Base-by-base conservation (phyloP, 2,888 invertebrate species). In the Allolobophora icterica region DNA sequence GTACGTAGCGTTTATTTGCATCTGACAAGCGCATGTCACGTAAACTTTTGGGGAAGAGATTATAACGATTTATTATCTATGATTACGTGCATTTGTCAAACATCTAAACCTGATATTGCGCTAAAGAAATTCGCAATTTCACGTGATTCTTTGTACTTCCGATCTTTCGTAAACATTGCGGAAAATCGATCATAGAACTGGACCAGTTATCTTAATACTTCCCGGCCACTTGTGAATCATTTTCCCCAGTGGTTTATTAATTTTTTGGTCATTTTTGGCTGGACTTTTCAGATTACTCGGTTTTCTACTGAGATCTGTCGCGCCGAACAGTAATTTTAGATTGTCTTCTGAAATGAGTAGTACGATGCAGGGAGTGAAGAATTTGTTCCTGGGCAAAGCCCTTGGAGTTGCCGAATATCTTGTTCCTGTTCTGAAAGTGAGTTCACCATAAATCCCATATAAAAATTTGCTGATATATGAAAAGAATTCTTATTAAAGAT, bases 351-450 rank as follows among this genome's bases (percentile, higher is more conserved):
- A 71, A 71, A 0, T n/a, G n/a, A 5, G n/a, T 71, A n/a, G 71
- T 83, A 91, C 13, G 13, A 99, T 99, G 99, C 98, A 99, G 96
- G 98, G 97, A 96, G 97, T 99, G 91, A 97, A 99, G 92, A 99
- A 99, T 95, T 97, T 97, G 52, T 97, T 99, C 15, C 99, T 99
- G 96, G 98, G 99, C 90, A 98, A 98, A 89, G 99, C 99, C 52
- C 96, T 99, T 42, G 98, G 98, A 93, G 98, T 99, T 58, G 99
- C 99, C 38, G 99, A 99, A 95, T 98, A 98, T 95, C 96, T 99
- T 94, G 99, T 99, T 93, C 99, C 99, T 91, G 97, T 99, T 91
- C 96, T 99, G 92, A 99, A 98, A 97, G 99, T 98, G 96, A 94
- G 89, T 34, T 33, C 40, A 30, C 8, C 71, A 4, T 5, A 71